These are phyloP conservation scores for Homalodisca vitripennis DNA, from an alignment of 1,140 invertebrate species.

Conservation along the genomic window DNA sequence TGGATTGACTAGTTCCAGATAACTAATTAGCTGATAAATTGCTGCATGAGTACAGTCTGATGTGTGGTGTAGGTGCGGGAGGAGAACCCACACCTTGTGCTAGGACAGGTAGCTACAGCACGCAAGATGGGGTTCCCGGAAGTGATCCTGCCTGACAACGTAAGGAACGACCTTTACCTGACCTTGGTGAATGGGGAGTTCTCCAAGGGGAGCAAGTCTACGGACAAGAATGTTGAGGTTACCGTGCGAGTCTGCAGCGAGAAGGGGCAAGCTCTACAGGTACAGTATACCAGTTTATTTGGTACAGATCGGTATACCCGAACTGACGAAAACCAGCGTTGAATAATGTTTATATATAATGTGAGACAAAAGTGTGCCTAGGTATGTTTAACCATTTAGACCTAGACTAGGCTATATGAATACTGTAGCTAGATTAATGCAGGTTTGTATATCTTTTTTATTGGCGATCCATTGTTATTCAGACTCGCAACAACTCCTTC, in stretches of 20 bases:
- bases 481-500: no score
- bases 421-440: no score
- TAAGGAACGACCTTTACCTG: constrained; percentile 94
- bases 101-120: constrained; percentile 77
- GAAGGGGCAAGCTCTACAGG: constrained; percentile 66
- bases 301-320: no score
- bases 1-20: no score
- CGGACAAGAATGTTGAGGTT: constrained; percentile 91
- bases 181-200: constrained; percentile 82
- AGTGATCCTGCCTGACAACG: constrained; percentile 91
- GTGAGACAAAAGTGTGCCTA: no score
- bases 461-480: no score
- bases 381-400: no score
- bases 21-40: background rate
- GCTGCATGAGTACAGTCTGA: constrained; percentile 4
- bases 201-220: constrained; percentile 78
- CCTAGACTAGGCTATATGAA: no score
- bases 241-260: constrained; percentile 81
- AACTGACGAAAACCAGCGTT: no score
- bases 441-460: no score
- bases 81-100: constrained; percentile 79
- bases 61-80: constrained; percentile 73
- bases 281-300: constrained; percentile 43
- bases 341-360: no score
- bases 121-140: constrained; percentile 96